phyloP scores from a whole-genome alignment of 2,113 vertebrate species.

The Bombycilla garrulus region DNA sequence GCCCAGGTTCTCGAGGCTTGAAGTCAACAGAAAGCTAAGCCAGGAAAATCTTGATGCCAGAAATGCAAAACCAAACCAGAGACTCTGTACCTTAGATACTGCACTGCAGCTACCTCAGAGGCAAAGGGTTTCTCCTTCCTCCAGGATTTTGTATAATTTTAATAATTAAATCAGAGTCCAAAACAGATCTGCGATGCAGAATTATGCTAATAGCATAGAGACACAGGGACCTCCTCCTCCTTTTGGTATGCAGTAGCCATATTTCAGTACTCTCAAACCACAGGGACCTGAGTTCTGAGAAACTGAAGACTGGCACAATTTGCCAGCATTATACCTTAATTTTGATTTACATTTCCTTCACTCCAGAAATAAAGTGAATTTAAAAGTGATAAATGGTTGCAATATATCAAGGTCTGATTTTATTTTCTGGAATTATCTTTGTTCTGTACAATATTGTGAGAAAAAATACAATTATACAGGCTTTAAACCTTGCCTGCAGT shows the following conservation, averaged over 20 bases:
- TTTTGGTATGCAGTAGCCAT: neutral
- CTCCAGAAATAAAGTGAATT: neutral
- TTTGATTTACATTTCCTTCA: neutral
- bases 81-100: neutral
- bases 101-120: neutral
- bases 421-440: conserved; percentile 17
- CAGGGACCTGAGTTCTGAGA: neutral
- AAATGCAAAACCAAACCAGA: neutral
- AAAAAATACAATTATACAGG: neutral
- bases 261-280: neutral
- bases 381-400: neutral
- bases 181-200: neutral
- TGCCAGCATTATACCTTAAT: neutral
- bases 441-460: neutral
- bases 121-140: neutral
- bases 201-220: neutral
- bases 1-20: neutral
- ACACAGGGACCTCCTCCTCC: neutral
- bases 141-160: neutral
- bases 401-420: neutral
- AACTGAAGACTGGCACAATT: neutral
- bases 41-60: neutral
- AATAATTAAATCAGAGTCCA: neutral
- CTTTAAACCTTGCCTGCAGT: conserved; percentile 13
- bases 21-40: neutral